Evolutionary conservation across 2,888 invertebrate genomes (phyloP), one percentile per base, ranked within the genome.

Genomic region (Luffia ferchaultella): DNA sequence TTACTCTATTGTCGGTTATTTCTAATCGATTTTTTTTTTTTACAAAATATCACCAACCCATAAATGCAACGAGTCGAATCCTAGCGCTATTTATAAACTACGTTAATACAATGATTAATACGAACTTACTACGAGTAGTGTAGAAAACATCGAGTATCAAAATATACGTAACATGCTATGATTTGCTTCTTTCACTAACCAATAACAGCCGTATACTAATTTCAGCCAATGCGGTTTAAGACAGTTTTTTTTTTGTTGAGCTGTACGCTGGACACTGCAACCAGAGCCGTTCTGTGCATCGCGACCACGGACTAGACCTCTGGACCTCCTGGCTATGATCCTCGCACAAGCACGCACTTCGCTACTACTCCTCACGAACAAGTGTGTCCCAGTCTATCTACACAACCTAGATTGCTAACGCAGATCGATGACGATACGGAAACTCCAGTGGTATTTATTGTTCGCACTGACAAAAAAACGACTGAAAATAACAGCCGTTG

Each of bases 131-230:
- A 76, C 75, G 60, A 42, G 69, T 72, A 73, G 68, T 80, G 76
- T 83, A 82, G 77, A 83, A 83, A 82, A 83, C 73, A 72, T 79
- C 76, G 76, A 82, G 71, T 83, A 83, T 83, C 82, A 83, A 83
- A 83, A 83, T 82, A 82, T 82, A 78, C 78, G 76, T 76, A 78
- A 80, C 78, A 76, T 68, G 68, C 72, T 72, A 66, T 68, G 66
- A 74, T 77, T 77, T 76, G 75, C 67, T 65, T 71, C 68, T 74
- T 76, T 83, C 83, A 83, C 83, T 83, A 83, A 83, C 83, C 83
- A 73, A 78, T 76, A 65, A 76, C 80, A 82, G 83, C 78, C 83
- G 83, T 83, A 83, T 83, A 82, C 83, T 72, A 76, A 64, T 72
- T 67, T 83, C 78, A 82, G 82, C 80, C 80, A 82, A 80, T 75